Percentiles rank a stretch among this genome's conserved stretches.
phyloP scores from a whole-genome alignment of 2,888 invertebrate genomes.

The Hirtodrosophila confusa region DNA sequence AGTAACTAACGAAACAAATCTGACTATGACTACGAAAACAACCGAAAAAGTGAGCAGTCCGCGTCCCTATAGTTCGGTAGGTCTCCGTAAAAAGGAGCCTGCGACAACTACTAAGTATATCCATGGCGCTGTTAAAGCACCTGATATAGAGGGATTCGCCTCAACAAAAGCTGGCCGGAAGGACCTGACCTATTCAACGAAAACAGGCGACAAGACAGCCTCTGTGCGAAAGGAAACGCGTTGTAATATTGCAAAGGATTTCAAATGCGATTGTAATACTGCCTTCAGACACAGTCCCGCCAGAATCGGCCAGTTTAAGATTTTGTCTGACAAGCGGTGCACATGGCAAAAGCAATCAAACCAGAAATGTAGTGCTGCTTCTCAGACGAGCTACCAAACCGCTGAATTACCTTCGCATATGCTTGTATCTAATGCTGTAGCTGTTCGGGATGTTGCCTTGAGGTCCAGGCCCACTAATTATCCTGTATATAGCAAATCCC shows the following conservation, averaged over 20 bases:
- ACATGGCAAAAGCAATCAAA: not conserved
- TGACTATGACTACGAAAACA: not conserved
- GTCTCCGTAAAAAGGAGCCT: too few species aligned
- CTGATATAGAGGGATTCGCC: not conserved
- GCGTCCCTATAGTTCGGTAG: not conserved
- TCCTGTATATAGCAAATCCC: constrained; percentile 72
- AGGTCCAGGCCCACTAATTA: constrained; percentile 38
- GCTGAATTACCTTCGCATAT: not conserved
- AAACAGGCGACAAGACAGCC: too few species aligned
- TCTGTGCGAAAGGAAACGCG: too few species aligned
- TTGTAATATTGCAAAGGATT: too few species aligned
- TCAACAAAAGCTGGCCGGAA: too few species aligned
- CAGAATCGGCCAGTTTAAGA: not conserved
- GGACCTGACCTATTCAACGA: too few species aligned
- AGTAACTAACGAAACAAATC: not conserved
- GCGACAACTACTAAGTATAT: too few species aligned
- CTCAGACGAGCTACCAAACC: constrained; percentile 5
- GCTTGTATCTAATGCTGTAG: too few species aligned
- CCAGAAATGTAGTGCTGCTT: not conserved
- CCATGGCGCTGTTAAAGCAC: too few species aligned
- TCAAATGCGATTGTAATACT: too few species aligned
- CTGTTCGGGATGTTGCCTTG: too few species aligned
- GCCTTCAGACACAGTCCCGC: not conserved
- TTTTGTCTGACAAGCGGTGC: not conserved
- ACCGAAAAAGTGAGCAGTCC: not conserved